Conservation (phyloP, 2,113 vertebrate genomes). For the Pelobates fuscus region DNA sequence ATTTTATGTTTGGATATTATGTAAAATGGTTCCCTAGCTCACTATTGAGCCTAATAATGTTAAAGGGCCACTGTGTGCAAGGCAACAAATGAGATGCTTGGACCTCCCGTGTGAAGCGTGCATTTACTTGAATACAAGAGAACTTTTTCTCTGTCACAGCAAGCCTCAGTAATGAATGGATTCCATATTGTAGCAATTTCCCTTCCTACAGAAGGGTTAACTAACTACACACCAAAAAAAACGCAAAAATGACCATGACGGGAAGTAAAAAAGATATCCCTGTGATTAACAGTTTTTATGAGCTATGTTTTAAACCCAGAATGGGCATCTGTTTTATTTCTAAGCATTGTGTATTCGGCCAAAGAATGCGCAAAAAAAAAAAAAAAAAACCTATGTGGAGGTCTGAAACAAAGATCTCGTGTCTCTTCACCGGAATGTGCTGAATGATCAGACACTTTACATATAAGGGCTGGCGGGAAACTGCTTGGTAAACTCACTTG, state of each 20-base stretch:
- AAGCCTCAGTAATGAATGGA: conserved; percentile 15
- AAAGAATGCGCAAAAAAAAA: conserved; percentile 36
- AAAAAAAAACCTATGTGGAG: conserved; percentile 4
- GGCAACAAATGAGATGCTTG: conserved; percentile 9
- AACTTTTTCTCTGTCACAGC: background rate
- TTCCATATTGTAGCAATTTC: conserved; percentile 23
- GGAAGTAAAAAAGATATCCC: background rate
- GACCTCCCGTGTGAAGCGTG: conserved; percentile 9
- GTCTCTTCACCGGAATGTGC: background rate
- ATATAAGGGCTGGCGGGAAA: conserved; percentile 16
- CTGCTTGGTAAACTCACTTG: background rate
- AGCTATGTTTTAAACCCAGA: conserved; percentile 39
- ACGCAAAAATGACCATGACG: background rate
- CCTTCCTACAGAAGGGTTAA: background rate
- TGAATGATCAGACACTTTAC: conserved; percentile 7
- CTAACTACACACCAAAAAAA: background rate
- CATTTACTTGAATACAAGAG: conserved; percentile 25
- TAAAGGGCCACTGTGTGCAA: conserved; percentile 1
- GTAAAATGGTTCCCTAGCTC: conserved; percentile 10
- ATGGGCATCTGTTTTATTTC: conserved; percentile 36
- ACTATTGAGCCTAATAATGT: background rate
- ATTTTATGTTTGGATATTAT: conserved; percentile 27
- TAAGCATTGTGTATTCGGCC: conserved; percentile 38
- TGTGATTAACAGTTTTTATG: conserved; percentile 40
- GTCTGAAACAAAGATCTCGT: conserved; percentile 36